Conservation (phyloP, 2,797 vertebrate genomes). For the Fratercula arctica region DNA sequence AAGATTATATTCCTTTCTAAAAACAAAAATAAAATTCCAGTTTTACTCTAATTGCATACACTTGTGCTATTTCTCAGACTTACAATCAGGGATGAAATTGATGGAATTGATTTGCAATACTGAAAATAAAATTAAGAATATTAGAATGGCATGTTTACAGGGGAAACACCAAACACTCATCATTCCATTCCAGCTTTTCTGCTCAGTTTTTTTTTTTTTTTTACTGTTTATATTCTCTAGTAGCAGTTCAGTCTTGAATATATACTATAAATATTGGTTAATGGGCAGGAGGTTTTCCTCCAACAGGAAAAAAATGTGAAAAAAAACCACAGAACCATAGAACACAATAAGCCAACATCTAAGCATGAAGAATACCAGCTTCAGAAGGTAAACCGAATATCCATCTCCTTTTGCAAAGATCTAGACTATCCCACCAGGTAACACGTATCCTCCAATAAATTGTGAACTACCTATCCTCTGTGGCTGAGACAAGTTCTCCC, state of each 20-base stretch:
- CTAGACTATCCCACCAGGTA: not conserved
- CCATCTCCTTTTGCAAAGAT: not conserved
- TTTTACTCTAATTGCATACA: not conserved
- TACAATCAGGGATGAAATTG: not conserved
- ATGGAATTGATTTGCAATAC: not conserved
- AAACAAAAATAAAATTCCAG: not conserved
- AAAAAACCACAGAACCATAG: accelerated
- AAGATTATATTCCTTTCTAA: not conserved
- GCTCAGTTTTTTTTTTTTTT: not conserved
- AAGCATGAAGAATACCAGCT: not conserved
- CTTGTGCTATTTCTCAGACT: not conserved
- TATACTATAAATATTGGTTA: not conserved
- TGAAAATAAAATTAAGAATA: not conserved
- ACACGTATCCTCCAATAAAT: accelerated
- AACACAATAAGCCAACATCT: not conserved
- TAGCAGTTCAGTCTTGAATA: not conserved
- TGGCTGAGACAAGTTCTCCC: not conserved
- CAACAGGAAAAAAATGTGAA: not conserved
- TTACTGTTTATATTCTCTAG: not conserved
- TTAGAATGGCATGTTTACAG: not conserved
- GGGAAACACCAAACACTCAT: not conserved
- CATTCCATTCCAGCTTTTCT: not conserved
- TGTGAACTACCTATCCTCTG: not conserved
- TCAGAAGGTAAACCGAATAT: not conserved
- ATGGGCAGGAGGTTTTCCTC: not conserved